These are phyloP conservation scores for Drosophila atroscutellata DNA, from an alignment of 2,888 invertebrate genomes.

Conservation along the genomic window DNA sequence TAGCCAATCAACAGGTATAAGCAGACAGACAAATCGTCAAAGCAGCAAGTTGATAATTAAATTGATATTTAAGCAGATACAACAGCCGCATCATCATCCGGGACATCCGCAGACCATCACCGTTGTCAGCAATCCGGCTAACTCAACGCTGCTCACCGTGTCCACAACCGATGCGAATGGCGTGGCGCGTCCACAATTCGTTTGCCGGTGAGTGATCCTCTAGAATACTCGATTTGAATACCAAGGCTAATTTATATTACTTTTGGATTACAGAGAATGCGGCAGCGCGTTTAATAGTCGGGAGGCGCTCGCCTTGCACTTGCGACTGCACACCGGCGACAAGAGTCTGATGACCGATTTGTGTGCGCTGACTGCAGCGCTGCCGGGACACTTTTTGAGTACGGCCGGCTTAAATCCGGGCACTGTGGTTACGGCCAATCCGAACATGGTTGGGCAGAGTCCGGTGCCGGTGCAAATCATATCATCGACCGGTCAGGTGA, in stretches of 20 bases:
- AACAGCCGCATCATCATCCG: conserved; percentile 85
- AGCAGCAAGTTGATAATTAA: conserved; percentile 64
- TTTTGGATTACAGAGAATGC: conserved; percentile 85
- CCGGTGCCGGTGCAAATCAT: conserved; percentile 85
- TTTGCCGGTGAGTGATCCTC: conserved; percentile 81
- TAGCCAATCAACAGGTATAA: conserved; percentile 82
- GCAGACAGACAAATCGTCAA: not conserved
- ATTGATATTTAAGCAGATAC: conserved; percentile 81
- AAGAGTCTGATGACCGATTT: conserved; percentile 92
- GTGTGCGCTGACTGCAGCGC: conserved; percentile 91
- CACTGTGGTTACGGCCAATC: conserved; percentile 84
- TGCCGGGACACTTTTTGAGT: conserved; percentile 88
- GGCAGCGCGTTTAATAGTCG: conserved; percentile 88
- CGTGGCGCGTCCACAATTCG: conserved; percentile 84
- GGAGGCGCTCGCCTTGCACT: conserved; percentile 92
- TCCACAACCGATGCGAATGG: conserved; percentile 83
- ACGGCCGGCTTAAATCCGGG: conserved; percentile 84
- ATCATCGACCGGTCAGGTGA: conserved; percentile 85
- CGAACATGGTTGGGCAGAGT: conserved; percentile 84
- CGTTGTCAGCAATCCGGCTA: conserved; percentile 84
- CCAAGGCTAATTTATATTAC: not conserved
- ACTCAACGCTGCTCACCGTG: conserved; percentile 83
- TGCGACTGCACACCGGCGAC: conserved; percentile 92
- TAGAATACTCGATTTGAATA: not conserved
- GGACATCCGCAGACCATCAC: conserved; percentile 85